Base-by-base conservation (phyloP, 2,797 vertebrate species). In the Sphenopsis melanotis region DNA sequence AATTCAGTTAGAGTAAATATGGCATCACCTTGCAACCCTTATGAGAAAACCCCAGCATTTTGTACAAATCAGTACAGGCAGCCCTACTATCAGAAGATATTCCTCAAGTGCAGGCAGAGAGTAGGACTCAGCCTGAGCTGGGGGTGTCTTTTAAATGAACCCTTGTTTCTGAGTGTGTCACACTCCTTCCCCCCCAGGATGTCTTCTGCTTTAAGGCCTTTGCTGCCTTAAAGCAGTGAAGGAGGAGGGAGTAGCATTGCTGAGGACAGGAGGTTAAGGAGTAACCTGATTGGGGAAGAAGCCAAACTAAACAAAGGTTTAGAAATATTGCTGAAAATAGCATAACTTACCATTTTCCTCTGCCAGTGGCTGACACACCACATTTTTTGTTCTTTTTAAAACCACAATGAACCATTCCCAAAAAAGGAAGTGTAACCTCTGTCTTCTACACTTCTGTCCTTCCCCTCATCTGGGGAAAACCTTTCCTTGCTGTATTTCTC, bases 371-470 rank as follows among this genome's bases (percentile, higher is more conserved):
- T 92, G 96, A 95, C 87, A 95, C 76, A 72, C 63, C 89, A 84
- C 83, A 87, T 95, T 93, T 96, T 92, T 92, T 81, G 32, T 59
- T 80, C 72, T 92, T 68, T 76, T 68, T 69, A 63, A 95, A 95
- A 89, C 89, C 82, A 70, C 82, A 79, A 59, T 10, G 41, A 95
- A n/a, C 70, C 71, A 88, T 94, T 91, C 77, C 94, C 92, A 94
- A 96, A 97, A 95, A 94, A 92, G 92, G 95, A 92, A 92, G 85
- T 6, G 37, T 78, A 97, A 96, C 72, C 94, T 94, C 92, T 93
- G 42, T 52, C 86, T 95, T 94, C 78, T 78, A 57, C 52, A 21
- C 84, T 87, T 75, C 65, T 91, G 76, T 79, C 91, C 65, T 88
- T 96, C 36, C 39, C 32, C 61, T 88, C 76, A 75, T 77, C 59